Evolutionary conservation across 35 echinoderm and acorn worm species (phyloP).

Genomic region (Apostichopus parvimensis): DNA sequence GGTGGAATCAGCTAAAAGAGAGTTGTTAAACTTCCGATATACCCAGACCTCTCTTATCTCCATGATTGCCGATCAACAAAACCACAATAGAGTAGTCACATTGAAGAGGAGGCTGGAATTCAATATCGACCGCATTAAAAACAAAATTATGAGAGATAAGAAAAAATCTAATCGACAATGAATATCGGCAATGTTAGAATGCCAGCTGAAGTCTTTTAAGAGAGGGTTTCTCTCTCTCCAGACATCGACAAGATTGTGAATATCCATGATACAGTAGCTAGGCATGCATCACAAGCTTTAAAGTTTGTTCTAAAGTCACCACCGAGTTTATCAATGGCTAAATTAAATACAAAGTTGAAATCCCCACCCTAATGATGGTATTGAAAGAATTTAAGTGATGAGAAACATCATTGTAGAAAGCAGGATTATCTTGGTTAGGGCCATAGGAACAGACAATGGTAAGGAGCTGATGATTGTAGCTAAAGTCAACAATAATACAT

Average conservation of each 20-base stretch:
- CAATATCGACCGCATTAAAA: too few relatives aligned
- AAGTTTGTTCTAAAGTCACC: background rate
- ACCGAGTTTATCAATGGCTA: conserved; percentile 4
- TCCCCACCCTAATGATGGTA: background rate
- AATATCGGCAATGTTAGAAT: conserved; percentile 46
- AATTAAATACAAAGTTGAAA: conserved; percentile 23
- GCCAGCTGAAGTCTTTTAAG: conserved; percentile 16
- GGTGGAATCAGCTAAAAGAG: too few relatives aligned
- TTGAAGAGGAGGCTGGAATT: too few relatives aligned
- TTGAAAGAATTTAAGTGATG: background rate
- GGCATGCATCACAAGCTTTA: background rate
- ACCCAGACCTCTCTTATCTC: too few relatives aligned
- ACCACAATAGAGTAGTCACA: too few relatives aligned
- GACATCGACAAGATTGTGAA: background rate
- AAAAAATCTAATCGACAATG: conserved; percentile 20
- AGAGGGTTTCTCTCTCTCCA: conserved; percentile 13
- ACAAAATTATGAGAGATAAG: too few relatives aligned
- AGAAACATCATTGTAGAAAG: background rate
- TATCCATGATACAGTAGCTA: background rate
- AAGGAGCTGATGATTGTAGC: too few relatives aligned
- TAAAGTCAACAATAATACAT: too few relatives aligned
- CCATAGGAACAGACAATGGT: too few relatives aligned
- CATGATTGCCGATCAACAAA: too few relatives aligned
- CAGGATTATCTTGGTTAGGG: background rate
- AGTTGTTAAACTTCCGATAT: too few relatives aligned